Evolutionary conservation across 1,140 invertebrate species (phyloP).

Genomic region (Phenacoccus solenopsis): DNA sequence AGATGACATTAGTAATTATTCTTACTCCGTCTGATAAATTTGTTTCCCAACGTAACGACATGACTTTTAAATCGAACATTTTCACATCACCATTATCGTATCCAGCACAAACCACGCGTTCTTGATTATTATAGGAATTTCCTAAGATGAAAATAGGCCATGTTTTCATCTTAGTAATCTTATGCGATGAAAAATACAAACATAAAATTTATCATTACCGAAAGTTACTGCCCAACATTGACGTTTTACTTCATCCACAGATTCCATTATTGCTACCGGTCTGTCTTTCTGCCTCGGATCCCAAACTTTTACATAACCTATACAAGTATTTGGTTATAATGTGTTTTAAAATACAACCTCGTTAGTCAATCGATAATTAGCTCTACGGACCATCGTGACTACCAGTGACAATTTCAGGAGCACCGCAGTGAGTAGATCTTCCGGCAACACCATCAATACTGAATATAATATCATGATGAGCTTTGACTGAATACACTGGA

Average conservation of each 20-base stretch:
- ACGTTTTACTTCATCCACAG: conserved; percentile 47
- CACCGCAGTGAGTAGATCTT: conserved; percentile 63
- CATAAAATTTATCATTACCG: conserved; percentile 37
- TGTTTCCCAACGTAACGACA: conserved; percentile 76
- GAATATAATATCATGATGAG: conserved; percentile 82
- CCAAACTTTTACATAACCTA: conserved; percentile 86
- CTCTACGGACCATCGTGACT: conserved; percentile 73
- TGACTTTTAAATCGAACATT: conserved; percentile 80
- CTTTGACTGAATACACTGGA: conserved; percentile 68
- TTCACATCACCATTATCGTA: conserved; percentile 97
- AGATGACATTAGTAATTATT: conserved; percentile 6
- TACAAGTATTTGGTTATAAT: background rate
- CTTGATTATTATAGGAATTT: conserved; percentile 72
- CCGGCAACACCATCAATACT: conserved; percentile 87
- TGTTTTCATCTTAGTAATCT: no score
- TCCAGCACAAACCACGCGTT: conserved; percentile 73
- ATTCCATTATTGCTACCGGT: conserved; percentile 79
- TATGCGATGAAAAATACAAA: conserved; percentile 16
- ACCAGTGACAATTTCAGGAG: conserved; percentile 88
- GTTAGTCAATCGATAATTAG: background rate
- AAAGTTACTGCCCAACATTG: conserved; percentile 84
- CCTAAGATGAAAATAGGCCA: conserved; percentile 33
- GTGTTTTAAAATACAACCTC: background rate
- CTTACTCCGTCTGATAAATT: conserved; percentile 84
- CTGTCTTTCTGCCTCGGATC: conserved; percentile 77